Evolutionary conservation across 64 coral and sea anemone species (phyloP).

Genomic region (Acropora tenuis): DNA sequence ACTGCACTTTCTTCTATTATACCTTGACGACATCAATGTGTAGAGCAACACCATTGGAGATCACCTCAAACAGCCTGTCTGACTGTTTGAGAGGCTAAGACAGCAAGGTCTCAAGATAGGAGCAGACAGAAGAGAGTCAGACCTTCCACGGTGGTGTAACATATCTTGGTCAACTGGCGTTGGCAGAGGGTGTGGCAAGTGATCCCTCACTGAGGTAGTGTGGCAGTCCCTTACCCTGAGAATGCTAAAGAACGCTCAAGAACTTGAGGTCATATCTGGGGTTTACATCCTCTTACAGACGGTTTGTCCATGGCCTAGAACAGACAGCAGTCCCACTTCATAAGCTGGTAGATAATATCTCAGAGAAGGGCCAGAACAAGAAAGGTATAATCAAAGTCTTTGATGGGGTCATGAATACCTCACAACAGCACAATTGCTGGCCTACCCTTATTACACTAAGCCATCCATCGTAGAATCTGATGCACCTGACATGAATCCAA

Average conservation of each 20-base stretch:
- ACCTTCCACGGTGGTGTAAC: slow-evolving; percentile 22
- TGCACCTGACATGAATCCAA: slow-evolving; percentile 29
- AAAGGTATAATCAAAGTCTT: slow-evolving; percentile 4
- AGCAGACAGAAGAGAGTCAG: slow-evolving; percentile 32
- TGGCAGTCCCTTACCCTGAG: slow-evolving; percentile 4
- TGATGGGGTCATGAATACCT: not conserved
- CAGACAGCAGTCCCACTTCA: slow-evolving; percentile 44
- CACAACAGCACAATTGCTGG: slow-evolving; percentile 50
- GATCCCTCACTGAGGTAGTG: slow-evolving; percentile 50
- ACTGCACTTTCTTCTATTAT: slow-evolving; percentile 19
- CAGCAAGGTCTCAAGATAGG: slow-evolving; percentile 18
- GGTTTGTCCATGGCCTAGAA: slow-evolving; percentile 51
- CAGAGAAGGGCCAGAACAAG: not conserved
- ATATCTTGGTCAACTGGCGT: slow-evolving; percentile 56
- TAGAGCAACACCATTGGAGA: slow-evolving; percentile 1
- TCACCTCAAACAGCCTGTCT: not conserved
- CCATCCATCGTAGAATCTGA: slow-evolving; percentile 44
- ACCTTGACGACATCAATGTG: slow-evolving; percentile 61
- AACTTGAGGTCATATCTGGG: slow-evolving; percentile 73
- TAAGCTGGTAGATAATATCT: too few species aligned
- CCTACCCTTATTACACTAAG: slow-evolving; percentile 46
- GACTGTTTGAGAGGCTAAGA: not conserved
- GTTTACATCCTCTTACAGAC: slow-evolving; percentile 47
- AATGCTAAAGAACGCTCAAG: not conserved
- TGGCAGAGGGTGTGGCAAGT: slow-evolving; percentile 32